phyloP scores from a whole-genome alignment of 1,140 invertebrate genomes.

The Camponotus floridanus region DNA sequence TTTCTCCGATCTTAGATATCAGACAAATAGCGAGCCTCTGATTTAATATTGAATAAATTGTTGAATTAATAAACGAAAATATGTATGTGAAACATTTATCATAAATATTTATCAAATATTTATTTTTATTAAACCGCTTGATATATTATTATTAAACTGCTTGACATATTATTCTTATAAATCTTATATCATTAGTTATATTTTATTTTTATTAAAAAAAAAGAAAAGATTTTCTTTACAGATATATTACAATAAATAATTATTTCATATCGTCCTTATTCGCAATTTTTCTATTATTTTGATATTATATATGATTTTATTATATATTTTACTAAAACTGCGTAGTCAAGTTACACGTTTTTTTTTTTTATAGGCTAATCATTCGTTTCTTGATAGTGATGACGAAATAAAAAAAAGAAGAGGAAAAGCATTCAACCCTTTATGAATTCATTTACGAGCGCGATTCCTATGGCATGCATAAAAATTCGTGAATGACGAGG shows the following conservation, averaged over 20 bases:
- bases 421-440: background rate
- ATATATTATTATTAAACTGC: background rate
- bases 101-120: no score
- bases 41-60: conserved; percentile 23
- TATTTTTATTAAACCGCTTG: background rate
- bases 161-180: background rate
- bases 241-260: conserved; percentile 8
- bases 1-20: background rate
- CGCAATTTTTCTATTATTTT: background rate
- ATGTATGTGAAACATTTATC: background rate
- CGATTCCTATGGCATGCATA: background rate
- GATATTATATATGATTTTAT: background rate
- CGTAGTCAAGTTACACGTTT: background rate
- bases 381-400: background rate
- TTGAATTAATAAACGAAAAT: background rate
- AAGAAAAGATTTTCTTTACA: background rate
- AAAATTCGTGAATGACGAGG: conserved; percentile 15
- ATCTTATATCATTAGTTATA: background rate
- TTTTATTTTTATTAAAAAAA: background rate
- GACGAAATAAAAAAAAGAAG: conserved; percentile 1
- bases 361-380: background rate
- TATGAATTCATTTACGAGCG: conserved; percentile 25
- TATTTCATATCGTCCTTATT: background rate
- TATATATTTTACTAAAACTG: background rate
- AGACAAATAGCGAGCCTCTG: background rate